A percentile compares a stretch with the other conserved stretches of the same genome.
Evolutionary conservation across 2,113 vertebrate genomes (phyloP).

Genomic region (Terrapene triunguis): DNA sequence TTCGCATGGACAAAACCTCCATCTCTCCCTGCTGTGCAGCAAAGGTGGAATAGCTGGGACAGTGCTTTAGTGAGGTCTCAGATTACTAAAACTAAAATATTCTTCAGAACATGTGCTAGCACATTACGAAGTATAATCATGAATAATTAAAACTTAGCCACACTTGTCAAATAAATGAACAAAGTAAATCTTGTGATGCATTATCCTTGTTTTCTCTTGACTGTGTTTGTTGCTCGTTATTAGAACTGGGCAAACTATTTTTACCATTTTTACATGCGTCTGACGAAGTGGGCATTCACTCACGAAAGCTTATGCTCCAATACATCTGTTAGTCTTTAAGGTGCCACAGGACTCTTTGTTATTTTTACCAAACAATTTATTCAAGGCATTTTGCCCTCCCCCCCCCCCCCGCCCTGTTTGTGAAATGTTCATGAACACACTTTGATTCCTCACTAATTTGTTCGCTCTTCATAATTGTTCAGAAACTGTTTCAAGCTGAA

Average conservation of each 20-base stretch:
- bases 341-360: background rate
- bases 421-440: slow-evolving; percentile 51
- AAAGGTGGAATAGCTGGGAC: background rate
- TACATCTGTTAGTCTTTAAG: too few relatives aligned
- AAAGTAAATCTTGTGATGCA: slow-evolving; percentile 55
- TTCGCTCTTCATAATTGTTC: slow-evolving; percentile 33
- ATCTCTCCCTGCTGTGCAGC: background rate
- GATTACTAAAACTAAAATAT: slow-evolving; percentile 17
- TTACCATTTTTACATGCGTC: background rate
- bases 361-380: slow-evolving; percentile 68
- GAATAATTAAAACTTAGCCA: slow-evolving; percentile 72
- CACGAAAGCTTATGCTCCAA: too few relatives aligned
- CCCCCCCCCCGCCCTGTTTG: slow-evolving; percentile 3
- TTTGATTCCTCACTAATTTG: slow-evolving; percentile 60
- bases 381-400: slow-evolving; percentile 33
- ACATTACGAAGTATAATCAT: slow-evolving; percentile 51
- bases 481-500: slow-evolving; percentile 1
- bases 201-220: slow-evolving; percentile 35
- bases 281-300: too few relatives aligned
- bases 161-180: slow-evolving; percentile 71
- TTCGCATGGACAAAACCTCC: background rate
- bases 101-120: slow-evolving; percentile 54
- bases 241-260: slow-evolving; percentile 54
- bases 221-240: slow-evolving; percentile 47
- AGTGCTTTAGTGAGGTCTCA: background rate